Evolutionary conservation across 2,888 invertebrate genomes (phyloP), one percentile per base, ranked within the genome.

Genomic region (Bembecia ichneumoniformis): DNA sequence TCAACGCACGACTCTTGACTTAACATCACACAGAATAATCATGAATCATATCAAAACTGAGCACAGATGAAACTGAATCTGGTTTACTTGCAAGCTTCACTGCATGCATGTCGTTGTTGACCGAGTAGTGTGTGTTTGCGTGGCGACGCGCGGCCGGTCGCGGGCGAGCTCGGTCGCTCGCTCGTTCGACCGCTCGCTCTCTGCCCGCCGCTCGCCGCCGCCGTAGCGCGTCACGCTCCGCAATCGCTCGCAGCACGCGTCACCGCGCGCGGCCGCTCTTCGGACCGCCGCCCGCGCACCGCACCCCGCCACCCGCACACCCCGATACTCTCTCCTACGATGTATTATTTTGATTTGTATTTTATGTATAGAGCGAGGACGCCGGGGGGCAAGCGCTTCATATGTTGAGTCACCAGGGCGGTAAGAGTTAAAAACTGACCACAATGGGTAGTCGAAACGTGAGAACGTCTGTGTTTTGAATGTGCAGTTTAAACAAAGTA

Each of bases 361-460:
- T 87, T 87, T 87, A 86, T 89, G 87, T 91, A 88, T 93, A 96
- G 96, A 96, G 95, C 90, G 94, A 96, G 91, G 96, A 96, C 81
- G 91, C 93, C 81, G 96, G 96, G 84, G 92, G 93, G 88, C 93
- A 94, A 90, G 96, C 96, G 79, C 89, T 96, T 90, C 93, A 93
- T 88, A 92, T 92, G 91, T 90, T 96, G 90, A 91, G 93, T 88
- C 93, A 94, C 88, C 96, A 96, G 94, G 96, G 96, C 93, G 96
- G 96, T 96, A 95, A 95, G 94, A 90, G 82, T 81, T 79, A 74
- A 63, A 55, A 49, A 78, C 76, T 81, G 79, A 66, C 80, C 78
- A 79, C 77, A 71, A 28, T 84, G 86, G 86, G 80, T 86, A 86
- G 86, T 81, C 83, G 72, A 82, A 77, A 72, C 82, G 81, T 84